Evolutionary conservation across 35 echinoderm and acorn worm genomes (phyloP), one percentile per base, ranked within the genome.

Genomic region (Amphiura filiformis): DNA sequence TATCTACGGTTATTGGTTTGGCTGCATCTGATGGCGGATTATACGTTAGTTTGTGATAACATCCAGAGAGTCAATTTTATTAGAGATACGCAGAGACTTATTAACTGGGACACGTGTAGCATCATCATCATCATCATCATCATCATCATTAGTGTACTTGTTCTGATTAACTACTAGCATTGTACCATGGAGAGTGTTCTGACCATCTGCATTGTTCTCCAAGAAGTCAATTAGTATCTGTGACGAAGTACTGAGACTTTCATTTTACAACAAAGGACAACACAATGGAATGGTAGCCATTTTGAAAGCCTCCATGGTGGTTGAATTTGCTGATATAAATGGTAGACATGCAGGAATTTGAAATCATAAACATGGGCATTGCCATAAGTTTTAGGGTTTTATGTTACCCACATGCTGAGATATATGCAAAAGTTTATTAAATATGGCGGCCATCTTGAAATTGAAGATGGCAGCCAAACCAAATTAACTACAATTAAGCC

Each of bases 151-250:
- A 47, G 41, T 47, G 41, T 47, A 4, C 41, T 86, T 70, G 61
- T 70, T 70, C 30, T 87, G 86, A 79, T 87, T 87, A 38, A 87
- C 79, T 7, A 87, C 75, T 57, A 87, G 40, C 30, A 87, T 87
- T 37, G 86, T 87, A 40, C 86, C 86, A 87, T 87, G 86, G 1
- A 87, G 52, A 22, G 87, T 89, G 78, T 89, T 89, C 57, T 82
- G 87, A 81, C 87, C 87, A 65, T 89, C 57, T 4, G 87, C 87
- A 65, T 78, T 89, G 87, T 89, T 81, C 42, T 89, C 79, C 39
- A 89, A 47, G 56, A 89, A 89, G 87, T 89, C 87, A 75, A 89
- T 89, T 35, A 80, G n/a, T 81, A 39, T 89, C 78, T n/a, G 78
- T 78, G 32, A 78, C 87, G 34, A 89, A 89, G 75, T 78, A 89